phyloP scores from a whole-genome alignment of 2,113 vertebrate species.

The Strigops habroptila region DNA sequence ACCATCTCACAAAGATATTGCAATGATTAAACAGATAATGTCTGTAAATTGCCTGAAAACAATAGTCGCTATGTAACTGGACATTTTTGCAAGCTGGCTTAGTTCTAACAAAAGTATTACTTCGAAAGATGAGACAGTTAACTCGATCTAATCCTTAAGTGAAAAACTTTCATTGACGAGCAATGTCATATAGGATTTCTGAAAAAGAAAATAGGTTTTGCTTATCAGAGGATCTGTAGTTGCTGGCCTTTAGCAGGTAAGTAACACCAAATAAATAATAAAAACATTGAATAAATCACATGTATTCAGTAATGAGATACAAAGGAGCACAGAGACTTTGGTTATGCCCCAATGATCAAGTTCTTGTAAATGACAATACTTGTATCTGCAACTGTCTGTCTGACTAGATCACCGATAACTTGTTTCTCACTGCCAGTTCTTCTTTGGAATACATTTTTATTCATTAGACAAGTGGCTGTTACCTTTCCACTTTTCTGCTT shows the following conservation, averaged over 20 bases:
- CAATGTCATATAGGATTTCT: neutral
- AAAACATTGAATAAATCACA: neutral
- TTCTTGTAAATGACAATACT: neutral
- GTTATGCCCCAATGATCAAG: neutral
- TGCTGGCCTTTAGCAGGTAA: neutral
- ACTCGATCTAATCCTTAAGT: neutral
- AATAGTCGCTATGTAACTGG: neutral
- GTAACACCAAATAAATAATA: neutral
- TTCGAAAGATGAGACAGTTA: neutral
- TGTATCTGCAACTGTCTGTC: neutral
- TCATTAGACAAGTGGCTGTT: neutral
- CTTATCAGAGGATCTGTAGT: neutral
- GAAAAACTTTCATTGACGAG: neutral
- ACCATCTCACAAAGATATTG: neutral
- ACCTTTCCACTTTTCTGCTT: neutral
- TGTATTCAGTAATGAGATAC: neutral
- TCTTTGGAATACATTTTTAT: neutral
- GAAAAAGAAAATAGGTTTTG: neutral
- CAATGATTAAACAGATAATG: neutral
- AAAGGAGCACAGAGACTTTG: neutral
- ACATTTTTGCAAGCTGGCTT: neutral
- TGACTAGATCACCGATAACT: neutral
- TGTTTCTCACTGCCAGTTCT: neutral
- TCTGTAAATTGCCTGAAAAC: neutral
- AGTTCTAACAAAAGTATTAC: neutral